phyloP scores from a whole-genome alignment of 2,113 vertebrate genomes.

The Thomomys bottae region DNA sequence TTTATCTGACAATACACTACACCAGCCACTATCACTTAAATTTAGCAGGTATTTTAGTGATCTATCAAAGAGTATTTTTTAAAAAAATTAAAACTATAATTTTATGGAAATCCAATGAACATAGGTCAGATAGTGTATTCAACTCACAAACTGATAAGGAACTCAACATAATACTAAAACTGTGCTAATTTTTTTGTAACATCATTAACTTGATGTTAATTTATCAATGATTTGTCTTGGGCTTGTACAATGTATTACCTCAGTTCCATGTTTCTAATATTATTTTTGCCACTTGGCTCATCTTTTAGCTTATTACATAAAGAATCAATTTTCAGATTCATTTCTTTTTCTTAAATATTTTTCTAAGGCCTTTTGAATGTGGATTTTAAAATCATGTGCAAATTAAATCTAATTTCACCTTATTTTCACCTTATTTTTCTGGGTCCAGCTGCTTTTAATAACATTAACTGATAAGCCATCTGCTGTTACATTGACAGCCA shows the following conservation, averaged over 20 bases:
- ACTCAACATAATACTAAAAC: background rate
- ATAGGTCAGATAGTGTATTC: background rate
- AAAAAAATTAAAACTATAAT: background rate
- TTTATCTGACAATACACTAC: background rate
- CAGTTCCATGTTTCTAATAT: background rate
- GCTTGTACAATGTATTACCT: background rate
- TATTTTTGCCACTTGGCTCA: background rate
- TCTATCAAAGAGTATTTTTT: background rate
- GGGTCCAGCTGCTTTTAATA: background rate
- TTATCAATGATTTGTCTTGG: background rate
- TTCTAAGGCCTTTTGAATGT: background rate
- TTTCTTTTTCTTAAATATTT: constrained; percentile 9
- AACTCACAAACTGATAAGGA: background rate
- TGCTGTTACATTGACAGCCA: background rate
- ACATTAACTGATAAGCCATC: background rate
- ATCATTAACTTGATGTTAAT: background rate
- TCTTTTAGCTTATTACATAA: background rate
- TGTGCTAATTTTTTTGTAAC: background rate
- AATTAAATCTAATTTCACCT: background rate
- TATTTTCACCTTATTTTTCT: background rate
- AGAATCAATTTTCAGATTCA: background rate
- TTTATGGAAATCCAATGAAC: background rate
- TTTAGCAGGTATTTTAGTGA: background rate
- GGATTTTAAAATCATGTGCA: background rate
- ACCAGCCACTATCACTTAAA: background rate